phyloP scores from a whole-genome alignment of 2,113 vertebrate species.

The Gnathonemus longibarbis region DNA sequence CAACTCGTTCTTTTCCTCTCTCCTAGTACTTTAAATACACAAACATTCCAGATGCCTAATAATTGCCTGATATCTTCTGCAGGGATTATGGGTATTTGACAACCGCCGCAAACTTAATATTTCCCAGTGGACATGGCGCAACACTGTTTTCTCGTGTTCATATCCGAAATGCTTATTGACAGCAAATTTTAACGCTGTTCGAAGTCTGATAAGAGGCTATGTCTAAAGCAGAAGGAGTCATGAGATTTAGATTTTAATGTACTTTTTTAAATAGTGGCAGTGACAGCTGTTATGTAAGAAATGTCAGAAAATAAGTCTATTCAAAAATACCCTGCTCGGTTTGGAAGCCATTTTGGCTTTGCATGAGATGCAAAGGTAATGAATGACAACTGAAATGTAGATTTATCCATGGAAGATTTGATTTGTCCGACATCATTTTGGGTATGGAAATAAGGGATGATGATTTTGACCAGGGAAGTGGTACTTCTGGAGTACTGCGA shows the following conservation, averaged over 20 bases:
- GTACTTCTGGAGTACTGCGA: not conserved
- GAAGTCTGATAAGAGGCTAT: not conserved
- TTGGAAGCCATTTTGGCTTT: not conserved
- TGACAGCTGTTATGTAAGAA: not conserved
- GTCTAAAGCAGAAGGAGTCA: not conserved
- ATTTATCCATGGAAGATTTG: not conserved
- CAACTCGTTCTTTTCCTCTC: not conserved
- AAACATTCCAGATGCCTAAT: slow-evolving; percentile 4
- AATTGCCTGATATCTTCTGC: not conserved
- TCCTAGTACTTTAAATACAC: not conserved
- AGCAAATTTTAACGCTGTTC: not conserved
- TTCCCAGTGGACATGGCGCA: not conserved
- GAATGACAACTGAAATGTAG: not conserved
- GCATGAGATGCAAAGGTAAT: not conserved
- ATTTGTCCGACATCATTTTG: not conserved
- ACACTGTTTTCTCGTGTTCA: not conserved
- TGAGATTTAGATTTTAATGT: not conserved
- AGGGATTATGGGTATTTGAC: not conserved
- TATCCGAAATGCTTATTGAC: not conserved
- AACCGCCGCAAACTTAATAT: not conserved
- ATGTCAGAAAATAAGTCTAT: not conserved
- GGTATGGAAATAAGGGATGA: not conserved
- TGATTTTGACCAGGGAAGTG: not conserved
- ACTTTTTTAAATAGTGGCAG: not conserved
- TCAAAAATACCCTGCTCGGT: not conserved